phyloP scores from a whole-genome alignment of 2,888 invertebrate genomes.

The Brachypalpus laphriformis region DNA sequence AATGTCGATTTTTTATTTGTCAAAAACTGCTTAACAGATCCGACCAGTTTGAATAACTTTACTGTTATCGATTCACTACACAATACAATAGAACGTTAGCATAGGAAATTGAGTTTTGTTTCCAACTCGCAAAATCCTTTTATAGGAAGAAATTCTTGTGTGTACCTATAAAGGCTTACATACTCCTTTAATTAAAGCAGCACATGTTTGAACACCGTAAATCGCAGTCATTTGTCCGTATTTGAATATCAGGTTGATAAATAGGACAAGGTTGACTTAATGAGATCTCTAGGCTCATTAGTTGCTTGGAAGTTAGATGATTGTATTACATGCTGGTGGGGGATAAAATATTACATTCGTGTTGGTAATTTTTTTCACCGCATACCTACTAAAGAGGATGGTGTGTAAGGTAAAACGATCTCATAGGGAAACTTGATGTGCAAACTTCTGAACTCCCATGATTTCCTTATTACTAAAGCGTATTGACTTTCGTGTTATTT shows the following conservation, averaged over 20 bases:
- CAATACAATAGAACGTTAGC: not conserved
- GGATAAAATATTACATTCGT: not conserved
- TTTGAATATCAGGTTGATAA: not conserved
- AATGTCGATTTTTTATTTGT: slow-evolving; percentile 4
- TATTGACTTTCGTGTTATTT: not conserved
- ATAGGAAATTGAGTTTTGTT: not conserved
- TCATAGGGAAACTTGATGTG: not conserved
- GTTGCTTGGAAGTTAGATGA: not conserved
- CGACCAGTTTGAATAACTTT: not conserved
- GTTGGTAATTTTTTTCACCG: not conserved
- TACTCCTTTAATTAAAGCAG: not conserved
- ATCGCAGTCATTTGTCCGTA: slow-evolving; percentile 1
- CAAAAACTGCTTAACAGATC: not conserved
- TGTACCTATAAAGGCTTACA: not conserved
- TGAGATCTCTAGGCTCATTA: not conserved
- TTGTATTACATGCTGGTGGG: not conserved
- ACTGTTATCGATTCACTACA: not conserved
- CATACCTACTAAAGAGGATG: not conserved
- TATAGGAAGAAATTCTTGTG: not conserved
- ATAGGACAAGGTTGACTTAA: not conserved
- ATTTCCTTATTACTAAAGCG: not conserved
- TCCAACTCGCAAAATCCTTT: not conserved
- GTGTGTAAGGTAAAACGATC: not conserved
- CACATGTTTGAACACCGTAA: slow-evolving; percentile 1
- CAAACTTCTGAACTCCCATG: not conserved